Evolutionary conservation across 2,888 invertebrate genomes (phyloP).

Genomic region (Drosophila buzzatii): DNA sequence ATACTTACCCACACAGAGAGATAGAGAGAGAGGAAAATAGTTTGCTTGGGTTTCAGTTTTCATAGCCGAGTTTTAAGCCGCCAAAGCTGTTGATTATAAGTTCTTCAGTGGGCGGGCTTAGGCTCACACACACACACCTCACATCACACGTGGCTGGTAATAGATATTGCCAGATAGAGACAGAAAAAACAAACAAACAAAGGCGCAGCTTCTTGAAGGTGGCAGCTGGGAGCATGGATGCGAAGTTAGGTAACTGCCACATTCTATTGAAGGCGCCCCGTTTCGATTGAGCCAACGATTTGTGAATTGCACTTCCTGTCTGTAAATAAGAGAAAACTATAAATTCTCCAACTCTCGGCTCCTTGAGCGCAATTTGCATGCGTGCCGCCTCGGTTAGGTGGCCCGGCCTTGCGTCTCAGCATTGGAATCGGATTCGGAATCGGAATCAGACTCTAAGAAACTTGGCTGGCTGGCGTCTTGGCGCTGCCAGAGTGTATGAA

Average conservation of each 20-base stretch:
- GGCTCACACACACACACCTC: slow-evolving; percentile 26
- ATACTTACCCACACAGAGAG: slow-evolving; percentile 52
- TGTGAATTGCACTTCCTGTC: slow-evolving; percentile 82
- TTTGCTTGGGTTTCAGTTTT: slow-evolving; percentile 66
- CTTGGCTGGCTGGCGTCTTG: slow-evolving; percentile 56
- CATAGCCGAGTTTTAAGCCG: slow-evolving; percentile 71
- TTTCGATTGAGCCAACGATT: slow-evolving; percentile 79
- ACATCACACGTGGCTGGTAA: slow-evolving; percentile 43
- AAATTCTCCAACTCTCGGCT: slow-evolving; percentile 68
- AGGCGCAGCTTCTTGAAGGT: slow-evolving; percentile 24
- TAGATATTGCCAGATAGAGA: slow-evolving; percentile 32
- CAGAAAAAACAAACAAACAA: slow-evolving; percentile 42
- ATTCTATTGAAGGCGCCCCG: slow-evolving; percentile 5
- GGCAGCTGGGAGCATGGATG: neutral
- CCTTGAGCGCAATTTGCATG: slow-evolving; percentile 74
- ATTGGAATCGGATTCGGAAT: slow-evolving; percentile 31
- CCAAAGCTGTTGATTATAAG: slow-evolving; percentile 79
- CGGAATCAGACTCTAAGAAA: slow-evolving; percentile 35
- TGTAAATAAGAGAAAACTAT: slow-evolving; percentile 79
- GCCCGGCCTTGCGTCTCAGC: neutral
- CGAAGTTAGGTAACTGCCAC: slow-evolving; percentile 21
- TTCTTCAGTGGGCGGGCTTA: slow-evolving; percentile 40
- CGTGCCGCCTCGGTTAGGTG: slow-evolving; percentile 54
- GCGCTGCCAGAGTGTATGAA: slow-evolving; percentile 6
- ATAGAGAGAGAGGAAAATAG: slow-evolving; percentile 51